A percentile compares a stretch with the other conserved stretches of the same genome.
phyloP scores from a whole-genome alignment of 2,113 vertebrate species.

The Polypterus senegalus region DNA sequence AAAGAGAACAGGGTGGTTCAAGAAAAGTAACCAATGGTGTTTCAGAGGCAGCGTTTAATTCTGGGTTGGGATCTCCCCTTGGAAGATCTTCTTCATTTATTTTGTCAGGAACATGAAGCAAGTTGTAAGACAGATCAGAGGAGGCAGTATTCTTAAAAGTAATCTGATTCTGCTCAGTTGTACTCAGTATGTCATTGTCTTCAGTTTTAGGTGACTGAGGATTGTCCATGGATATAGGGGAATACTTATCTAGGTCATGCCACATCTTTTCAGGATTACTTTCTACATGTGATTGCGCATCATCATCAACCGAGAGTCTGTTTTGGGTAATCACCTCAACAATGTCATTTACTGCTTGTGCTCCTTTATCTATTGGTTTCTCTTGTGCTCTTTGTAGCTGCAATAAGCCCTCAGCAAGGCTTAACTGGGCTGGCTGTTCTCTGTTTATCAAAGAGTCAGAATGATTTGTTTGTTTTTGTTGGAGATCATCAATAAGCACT shows the following conservation, averaged over 20 bases:
- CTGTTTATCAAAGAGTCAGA: slow-evolving; percentile 30
- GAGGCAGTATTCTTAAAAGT: slow-evolving; percentile 15
- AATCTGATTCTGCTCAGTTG: slow-evolving; percentile 17
- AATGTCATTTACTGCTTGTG: slow-evolving; percentile 20
- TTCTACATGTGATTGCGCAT: slow-evolving; percentile 14
- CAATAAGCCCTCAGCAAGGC: slow-evolving; percentile 35
- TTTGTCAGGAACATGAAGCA: slow-evolving; percentile 26
- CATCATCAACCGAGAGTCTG: slow-evolving; percentile 23
- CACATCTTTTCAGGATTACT: slow-evolving; percentile 22
- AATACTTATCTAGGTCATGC: slow-evolving; percentile 16
- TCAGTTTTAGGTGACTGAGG: slow-evolving; percentile 19
- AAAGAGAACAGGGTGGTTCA: slow-evolving; percentile 24
- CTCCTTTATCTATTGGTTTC: slow-evolving; percentile 17
- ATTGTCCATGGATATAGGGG: slow-evolving; percentile 22
- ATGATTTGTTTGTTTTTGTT: slow-evolving; percentile 21
- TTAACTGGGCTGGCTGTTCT: slow-evolving; percentile 19
- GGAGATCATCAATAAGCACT: slow-evolving; percentile 22
- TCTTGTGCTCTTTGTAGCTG: slow-evolving; percentile 33
- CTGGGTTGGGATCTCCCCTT: slow-evolving; percentile 25
- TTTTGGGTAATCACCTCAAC: slow-evolving; percentile 21
- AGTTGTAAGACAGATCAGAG: slow-evolving; percentile 28
- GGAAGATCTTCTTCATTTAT: no score
- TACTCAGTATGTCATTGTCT: slow-evolving; percentile 16
- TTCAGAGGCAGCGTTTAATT: slow-evolving; percentile 17
- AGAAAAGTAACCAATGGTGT: slow-evolving; percentile 18